Conservation (phyloP, 2,113 vertebrate genomes). For the Misgurnus mizolepis region DNA sequence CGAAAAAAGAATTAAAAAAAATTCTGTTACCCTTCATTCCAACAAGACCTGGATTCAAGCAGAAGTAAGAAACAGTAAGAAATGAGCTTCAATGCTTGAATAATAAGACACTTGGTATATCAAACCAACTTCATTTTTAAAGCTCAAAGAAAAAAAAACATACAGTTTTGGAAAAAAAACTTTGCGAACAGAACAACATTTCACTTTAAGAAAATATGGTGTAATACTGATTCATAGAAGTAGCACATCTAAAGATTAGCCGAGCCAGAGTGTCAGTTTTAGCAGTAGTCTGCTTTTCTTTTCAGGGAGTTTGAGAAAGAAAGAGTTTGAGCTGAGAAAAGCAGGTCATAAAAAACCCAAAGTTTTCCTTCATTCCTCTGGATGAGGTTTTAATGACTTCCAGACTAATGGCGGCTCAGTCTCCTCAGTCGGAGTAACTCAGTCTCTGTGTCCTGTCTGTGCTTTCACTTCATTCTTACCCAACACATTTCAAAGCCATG, state of each 20-base stretch:
- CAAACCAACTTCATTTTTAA: no score
- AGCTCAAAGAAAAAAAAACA: no score
- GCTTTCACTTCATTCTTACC: slow-evolving; percentile 1
- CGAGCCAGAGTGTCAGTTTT: no score
- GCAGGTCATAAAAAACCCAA: slow-evolving; percentile 38
- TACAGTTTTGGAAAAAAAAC: no score
- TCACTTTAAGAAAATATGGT: not conserved
- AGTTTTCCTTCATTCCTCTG: slow-evolving; percentile 70
- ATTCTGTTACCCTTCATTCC: no score
- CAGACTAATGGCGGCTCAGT: slow-evolving; percentile 63
- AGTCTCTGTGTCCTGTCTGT: not conserved
- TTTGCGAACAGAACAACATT: not conserved
- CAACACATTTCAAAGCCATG: slow-evolving; percentile 19
- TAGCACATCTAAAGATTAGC: not conserved
- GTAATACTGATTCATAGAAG: slow-evolving; percentile 7
- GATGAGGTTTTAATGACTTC: slow-evolving; percentile 72
- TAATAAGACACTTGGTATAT: no score
- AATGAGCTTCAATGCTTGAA: no score
- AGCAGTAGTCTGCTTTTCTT: no score
- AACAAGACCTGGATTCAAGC: no score
- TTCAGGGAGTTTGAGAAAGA: not conserved
- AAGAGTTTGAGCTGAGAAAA: not conserved
- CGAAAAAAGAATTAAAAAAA: no score
- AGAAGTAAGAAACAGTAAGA: no score
- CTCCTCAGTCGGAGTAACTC: slow-evolving; percentile 16